Percentiles rank a stretch among this genome's conserved stretches.
phyloP scores from a whole-genome alignment of 2,113 vertebrate species.

The Fulmarus glacialis region DNA sequence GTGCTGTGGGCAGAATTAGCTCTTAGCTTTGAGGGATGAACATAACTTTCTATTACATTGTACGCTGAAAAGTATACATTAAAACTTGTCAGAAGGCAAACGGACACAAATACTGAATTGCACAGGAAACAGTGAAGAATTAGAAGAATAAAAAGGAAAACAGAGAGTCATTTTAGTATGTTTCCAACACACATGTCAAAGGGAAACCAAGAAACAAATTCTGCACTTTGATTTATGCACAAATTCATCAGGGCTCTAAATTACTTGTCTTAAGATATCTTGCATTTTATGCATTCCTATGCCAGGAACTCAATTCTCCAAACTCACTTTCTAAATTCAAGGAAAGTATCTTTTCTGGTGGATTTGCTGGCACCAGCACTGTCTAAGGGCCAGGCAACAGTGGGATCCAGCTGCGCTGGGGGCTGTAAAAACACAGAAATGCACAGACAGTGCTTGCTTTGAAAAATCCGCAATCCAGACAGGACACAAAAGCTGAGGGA shows the following conservation, averaged over 20 bases:
- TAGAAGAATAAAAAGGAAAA: background rate
- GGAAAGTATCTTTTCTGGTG: background rate
- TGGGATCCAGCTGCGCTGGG: background rate
- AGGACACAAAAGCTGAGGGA: background rate
- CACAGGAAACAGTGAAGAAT: background rate
- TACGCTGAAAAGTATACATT: background rate
- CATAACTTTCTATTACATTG: background rate
- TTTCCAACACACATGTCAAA: background rate
- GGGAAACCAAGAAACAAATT: background rate
- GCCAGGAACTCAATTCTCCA: background rate
- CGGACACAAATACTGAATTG: background rate
- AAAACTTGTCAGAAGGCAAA: background rate
- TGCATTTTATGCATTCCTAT: background rate
- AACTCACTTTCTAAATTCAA: background rate
- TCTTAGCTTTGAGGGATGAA: background rate
- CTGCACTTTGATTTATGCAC: background rate
- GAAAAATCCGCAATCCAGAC: background rate
- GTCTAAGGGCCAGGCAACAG: background rate
- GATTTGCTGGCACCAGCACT: background rate
- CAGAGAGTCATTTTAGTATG: background rate
- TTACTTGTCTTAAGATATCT: background rate
- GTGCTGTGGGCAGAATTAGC: background rate
- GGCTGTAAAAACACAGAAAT: background rate
- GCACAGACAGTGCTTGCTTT: background rate
- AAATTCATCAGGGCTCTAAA: background rate